Evolutionary conservation across 2,888 invertebrate genomes (phyloP).

Genomic region (Melanostoma mellinum): DNA sequence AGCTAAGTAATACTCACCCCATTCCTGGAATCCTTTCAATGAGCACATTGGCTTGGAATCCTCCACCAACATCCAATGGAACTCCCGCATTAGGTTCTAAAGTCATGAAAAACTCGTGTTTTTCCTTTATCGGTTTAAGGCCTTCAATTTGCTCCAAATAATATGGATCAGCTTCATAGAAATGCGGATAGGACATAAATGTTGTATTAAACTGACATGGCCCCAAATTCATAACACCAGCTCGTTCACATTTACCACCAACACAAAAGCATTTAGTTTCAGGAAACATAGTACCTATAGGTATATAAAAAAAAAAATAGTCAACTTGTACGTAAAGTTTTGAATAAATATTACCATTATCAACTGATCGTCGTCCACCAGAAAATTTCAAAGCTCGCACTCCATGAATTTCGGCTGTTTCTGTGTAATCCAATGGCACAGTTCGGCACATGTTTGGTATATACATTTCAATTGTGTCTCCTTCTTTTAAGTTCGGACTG

Average conservation of each 20-base stretch:
- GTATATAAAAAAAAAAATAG: too few species aligned
- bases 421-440: conserved; percentile 85
- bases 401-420: conserved; percentile 84
- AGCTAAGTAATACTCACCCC: too few species aligned
- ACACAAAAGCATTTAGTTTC: conserved; percentile 88
- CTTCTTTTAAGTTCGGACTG: conserved; percentile 85
- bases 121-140: conserved; percentile 86
- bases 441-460: conserved; percentile 90
- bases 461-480: conserved; percentile 85
- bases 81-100: conserved; percentile 90
- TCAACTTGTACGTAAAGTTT: neutral
- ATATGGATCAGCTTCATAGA: conserved; percentile 88
- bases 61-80: conserved; percentile 89
- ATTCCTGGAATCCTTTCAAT: conserved; percentile 85
- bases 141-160: conserved; percentile 87
- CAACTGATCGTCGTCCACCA: conserved; percentile 86
- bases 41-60: conserved; percentile 90
- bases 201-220: conserved; percentile 90
- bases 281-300: conserved; percentile 84
- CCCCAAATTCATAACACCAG: conserved; percentile 88
- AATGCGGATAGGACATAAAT: conserved; percentile 92
- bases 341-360: conserved; percentile 84
- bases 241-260: conserved; percentile 86
- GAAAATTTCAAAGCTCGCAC: conserved; percentile 87
- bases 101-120: conserved; percentile 89